Evolutionary conservation across 2,888 invertebrate species (phyloP).

Genomic region (Tricholauxania praeusta): DNA sequence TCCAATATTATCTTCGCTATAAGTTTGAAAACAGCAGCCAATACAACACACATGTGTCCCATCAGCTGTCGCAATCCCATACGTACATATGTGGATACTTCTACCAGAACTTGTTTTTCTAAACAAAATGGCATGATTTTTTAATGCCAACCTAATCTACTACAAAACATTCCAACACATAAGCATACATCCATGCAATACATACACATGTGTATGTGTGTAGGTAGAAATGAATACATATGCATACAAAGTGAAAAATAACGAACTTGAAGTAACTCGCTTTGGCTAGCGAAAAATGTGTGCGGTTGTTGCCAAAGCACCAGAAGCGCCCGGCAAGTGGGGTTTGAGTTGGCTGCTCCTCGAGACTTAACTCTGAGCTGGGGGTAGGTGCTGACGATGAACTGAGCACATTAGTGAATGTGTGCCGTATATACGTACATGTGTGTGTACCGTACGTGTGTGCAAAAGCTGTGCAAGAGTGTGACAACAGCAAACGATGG

Average conservation of each 20-base stretch:
- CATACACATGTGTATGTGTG: neutral
- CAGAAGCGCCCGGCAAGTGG: neutral
- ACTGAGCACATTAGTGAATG: constrained; percentile 16
- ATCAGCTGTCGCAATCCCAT: too few relatives aligned
- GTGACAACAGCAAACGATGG: constrained; percentile 5
- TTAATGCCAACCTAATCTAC: too few relatives aligned
- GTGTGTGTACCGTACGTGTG: neutral
- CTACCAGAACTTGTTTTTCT: too few relatives aligned
- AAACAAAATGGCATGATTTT: too few relatives aligned
- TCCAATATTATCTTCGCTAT: too few relatives aligned
- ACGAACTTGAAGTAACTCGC: constrained; percentile 24
- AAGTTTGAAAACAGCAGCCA: too few relatives aligned
- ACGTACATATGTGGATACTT: too few relatives aligned
- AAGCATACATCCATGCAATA: neutral
- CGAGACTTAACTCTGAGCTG: neutral
- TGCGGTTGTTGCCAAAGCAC: constrained; percentile 15
- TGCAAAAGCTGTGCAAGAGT: constrained; percentile 9
- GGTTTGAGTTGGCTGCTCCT: neutral
- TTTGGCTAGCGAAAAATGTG: constrained; percentile 11
- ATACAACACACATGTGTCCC: too few relatives aligned
- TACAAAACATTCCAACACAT: too few relatives aligned
- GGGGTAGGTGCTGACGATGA: constrained; percentile 16
- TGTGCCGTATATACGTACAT: neutral
- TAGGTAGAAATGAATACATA: too few relatives aligned
- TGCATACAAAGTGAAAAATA: constrained; percentile 25